These are phyloP conservation scores for Poliocrania exsul DNA, from an alignment of 2,797 vertebrate genomes.

Conservation along the genomic window DNA sequence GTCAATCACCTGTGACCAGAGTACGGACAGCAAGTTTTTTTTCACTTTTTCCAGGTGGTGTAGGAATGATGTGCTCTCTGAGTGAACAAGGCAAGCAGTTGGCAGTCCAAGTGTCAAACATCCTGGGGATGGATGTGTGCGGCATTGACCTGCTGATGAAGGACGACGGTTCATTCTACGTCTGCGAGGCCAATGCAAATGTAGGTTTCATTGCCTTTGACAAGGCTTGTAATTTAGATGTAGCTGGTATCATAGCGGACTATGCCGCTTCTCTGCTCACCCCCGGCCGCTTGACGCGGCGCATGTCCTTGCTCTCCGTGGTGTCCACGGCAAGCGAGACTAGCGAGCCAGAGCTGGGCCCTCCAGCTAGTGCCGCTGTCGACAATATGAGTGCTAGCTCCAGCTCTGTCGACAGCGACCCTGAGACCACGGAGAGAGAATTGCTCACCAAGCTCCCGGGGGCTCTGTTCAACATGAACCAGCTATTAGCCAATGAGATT, in stretches of 20 bases:
- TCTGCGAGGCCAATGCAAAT: slow-evolving; percentile 85
- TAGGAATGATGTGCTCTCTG: slow-evolving; percentile 83
- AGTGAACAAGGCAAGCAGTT: slow-evolving; percentile 84
- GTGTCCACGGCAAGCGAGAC: slow-evolving; percentile 86
- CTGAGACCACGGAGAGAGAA: slow-evolving; percentile 86
- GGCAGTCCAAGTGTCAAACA: slow-evolving; percentile 84
- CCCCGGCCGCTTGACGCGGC: slow-evolving; percentile 83
- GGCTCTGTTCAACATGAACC: slow-evolving; percentile 86
- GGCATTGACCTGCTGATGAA: slow-evolving; percentile 85
- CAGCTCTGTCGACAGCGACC: slow-evolving; percentile 87
- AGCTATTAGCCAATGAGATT: slow-evolving; percentile 85
- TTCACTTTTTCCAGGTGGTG: slow-evolving; percentile 71
- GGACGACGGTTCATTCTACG: slow-evolving; percentile 83
- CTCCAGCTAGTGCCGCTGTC: slow-evolving; percentile 80
- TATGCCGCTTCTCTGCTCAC: slow-evolving; percentile 83
- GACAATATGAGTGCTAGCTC: slow-evolving; percentile 86
- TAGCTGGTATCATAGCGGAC: slow-evolving; percentile 84
- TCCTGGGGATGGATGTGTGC: slow-evolving; percentile 83
- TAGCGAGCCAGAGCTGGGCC: slow-evolving; percentile 84
- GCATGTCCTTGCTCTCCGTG: slow-evolving; percentile 85
- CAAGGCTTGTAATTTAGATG: slow-evolving; percentile 85
- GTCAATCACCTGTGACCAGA: neutral
- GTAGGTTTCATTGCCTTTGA: slow-evolving; percentile 87
- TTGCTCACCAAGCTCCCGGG: slow-evolving; percentile 83
- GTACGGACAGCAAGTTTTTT: neutral